phyloP scores from a whole-genome alignment of 1,140 invertebrate species.

The Vanessa tameamea region DNA sequence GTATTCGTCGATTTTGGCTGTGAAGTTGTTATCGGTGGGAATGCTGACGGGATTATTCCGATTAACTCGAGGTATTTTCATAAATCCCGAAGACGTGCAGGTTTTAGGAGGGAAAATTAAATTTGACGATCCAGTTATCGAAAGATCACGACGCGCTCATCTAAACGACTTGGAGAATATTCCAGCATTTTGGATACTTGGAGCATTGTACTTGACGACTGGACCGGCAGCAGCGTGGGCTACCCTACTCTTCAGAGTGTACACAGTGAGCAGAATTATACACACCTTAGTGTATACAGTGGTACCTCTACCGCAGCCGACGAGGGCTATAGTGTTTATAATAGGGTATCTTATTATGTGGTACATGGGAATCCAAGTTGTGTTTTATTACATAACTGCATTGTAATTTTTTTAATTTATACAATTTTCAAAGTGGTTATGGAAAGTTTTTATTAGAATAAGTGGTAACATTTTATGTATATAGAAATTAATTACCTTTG shows the following conservation, averaged over 20 bases:
- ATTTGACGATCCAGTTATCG: not conserved
- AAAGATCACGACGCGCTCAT: constrained; percentile 83
- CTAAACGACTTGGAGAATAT: constrained; percentile 90
- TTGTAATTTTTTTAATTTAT: not conserved
- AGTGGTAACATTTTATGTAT: no score
- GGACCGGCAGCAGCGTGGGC: constrained; percentile 81
- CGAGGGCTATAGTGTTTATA: not conserved
- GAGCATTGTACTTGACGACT: constrained; percentile 83
- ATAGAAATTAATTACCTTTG: no score
- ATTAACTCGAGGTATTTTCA: not conserved
- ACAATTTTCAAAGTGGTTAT: no score
- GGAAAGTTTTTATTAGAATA: no score
- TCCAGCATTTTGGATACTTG: constrained; percentile 84
- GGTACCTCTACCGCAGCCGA: not conserved
- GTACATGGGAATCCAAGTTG: not conserved
- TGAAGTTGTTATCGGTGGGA: not conserved
- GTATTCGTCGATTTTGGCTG: not conserved
- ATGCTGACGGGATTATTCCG: not conserved
- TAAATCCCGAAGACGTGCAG: not conserved
- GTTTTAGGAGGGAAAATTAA: constrained; percentile 2
- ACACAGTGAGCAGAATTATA: constrained; percentile 81
- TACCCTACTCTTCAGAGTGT: constrained; percentile 82
- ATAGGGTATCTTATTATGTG: not conserved
- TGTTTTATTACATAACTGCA: not conserved
- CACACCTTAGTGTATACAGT: constrained; percentile 85